These are phyloP conservation scores for Puma concolor DNA, from an alignment of 2,113 vertebrate species.

Conservation along the genomic window DNA sequence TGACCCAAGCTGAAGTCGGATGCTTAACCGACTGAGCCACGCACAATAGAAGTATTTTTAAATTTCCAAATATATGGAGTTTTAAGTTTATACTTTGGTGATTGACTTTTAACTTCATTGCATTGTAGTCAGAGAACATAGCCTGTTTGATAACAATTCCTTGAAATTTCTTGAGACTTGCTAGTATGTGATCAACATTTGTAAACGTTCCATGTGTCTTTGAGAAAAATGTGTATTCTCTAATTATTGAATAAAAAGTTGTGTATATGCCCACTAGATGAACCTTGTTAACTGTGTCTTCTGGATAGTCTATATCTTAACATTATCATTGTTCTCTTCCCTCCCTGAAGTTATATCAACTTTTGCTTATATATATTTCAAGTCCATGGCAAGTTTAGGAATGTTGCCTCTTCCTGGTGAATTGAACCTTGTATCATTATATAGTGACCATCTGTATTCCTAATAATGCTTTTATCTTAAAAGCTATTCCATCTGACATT, in stretches of 20 bases:
- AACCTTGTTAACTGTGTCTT: not conserved
- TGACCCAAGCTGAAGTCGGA: too few relatives aligned
- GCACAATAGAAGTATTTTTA: not conserved
- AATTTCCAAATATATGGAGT: not conserved
- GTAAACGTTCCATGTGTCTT: not conserved
- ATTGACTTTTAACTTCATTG: not conserved
- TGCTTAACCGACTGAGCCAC: too few relatives aligned
- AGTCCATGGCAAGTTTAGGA: not conserved
- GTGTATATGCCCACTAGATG: not conserved
- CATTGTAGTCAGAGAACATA: not conserved
- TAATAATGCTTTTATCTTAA: conserved; percentile 11
- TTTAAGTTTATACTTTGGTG: conserved; percentile 2
- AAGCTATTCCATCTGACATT: not conserved
- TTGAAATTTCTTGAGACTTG: not conserved
- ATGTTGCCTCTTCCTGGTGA: not conserved
- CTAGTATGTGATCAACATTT: not conserved
- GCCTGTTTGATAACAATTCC: not conserved
- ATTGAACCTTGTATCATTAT: not conserved
- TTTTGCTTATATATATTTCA: too few relatives aligned
- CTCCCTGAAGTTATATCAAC: not conserved
- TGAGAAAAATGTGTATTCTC: not conserved
- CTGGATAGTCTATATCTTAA: not conserved
- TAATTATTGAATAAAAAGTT: not conserved
- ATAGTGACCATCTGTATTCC: not conserved
- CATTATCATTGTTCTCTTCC: not conserved